Evolutionary conservation across 1,140 invertebrate species (phyloP), one percentile per base, ranked within the genome.

Genomic region (Steinernema feltiae): DNA sequence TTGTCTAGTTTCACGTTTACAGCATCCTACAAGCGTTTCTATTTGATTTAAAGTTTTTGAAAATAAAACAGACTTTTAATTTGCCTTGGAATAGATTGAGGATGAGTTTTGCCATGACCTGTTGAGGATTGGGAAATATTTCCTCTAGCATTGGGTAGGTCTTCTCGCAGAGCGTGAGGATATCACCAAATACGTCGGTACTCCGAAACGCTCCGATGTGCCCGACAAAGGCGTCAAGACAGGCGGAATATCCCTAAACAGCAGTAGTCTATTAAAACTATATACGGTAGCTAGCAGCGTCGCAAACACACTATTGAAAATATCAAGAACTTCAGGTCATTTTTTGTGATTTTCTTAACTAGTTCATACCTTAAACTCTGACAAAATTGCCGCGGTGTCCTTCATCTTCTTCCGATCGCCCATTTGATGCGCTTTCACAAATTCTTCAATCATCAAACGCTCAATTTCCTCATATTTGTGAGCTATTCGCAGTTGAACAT

Each of bases 101-200:
- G 32, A 98, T 92, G 89, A 98, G 96, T 88, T 98, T 98, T 41
- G 92, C 92, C 94, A 98, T 98, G 0, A 99, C 94, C 90, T 95
- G 93, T 79, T 97, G 93, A 0, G 95, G 94, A 88, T 95, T 96
- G n/a, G 91, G 91, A 85, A 99, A 99, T 0, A 99, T 95, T 87
- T 92, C 91, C 85, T 92, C 91, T 77, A 98, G 94, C 0, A 97
- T 90, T 76, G 91, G 90, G 84, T 94, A 92, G 84, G 94, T 95
- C 82, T 92, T 92, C 80, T 92, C 91, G 88, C 95, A 98, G 78
- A 98, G 89, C 24, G 93, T 92, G 73, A 96, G 89, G 3, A 98
- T 92, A 81, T 97, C 92, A 73, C 91, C 90, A 88, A 98, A 98
- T 69, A 98, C 91, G 86, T 96, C 93, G 85, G 92, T 92, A 1